Evolutionary conservation across 2,888 invertebrate genomes (phyloP).

Genomic region (Nemapogon koenigi): DNA sequence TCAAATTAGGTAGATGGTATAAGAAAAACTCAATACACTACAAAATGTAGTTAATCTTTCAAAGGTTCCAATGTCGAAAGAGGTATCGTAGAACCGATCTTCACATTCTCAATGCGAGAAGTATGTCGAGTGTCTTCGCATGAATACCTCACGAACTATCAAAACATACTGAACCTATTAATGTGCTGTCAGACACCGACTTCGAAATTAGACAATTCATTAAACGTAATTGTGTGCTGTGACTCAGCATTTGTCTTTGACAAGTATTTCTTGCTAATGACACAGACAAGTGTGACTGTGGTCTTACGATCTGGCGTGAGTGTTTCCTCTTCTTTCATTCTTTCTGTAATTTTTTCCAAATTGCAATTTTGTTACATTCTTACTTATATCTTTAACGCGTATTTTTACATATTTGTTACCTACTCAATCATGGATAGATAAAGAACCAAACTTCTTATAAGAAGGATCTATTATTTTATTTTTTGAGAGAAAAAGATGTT

Average conservation of each 20-base stretch:
- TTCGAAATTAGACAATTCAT: constrained; percentile 56
- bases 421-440: too few relatives aligned
- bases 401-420: too few relatives aligned
- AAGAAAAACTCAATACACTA: neutral
- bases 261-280: constrained; percentile 7
- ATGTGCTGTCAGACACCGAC: constrained; percentile 37
- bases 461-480: too few relatives aligned
- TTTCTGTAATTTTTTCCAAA: too few relatives aligned
- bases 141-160: neutral
- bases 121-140: neutral
- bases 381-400: too few relatives aligned
- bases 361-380: too few relatives aligned
- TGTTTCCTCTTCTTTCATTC: too few relatives aligned
- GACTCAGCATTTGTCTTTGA: constrained; percentile 32
- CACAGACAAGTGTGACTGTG: too few relatives aligned
- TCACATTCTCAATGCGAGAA: neutral
- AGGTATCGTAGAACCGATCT: constrained; percentile 1
- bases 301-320: too few relatives aligned
- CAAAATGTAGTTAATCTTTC: neutral
- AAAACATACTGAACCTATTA: constrained; percentile 24
- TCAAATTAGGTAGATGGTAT: too few relatives aligned
- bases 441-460: too few relatives aligned
- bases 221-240: constrained; percentile 48
- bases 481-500: too few relatives aligned
- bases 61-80: neutral